phyloP scores from a whole-genome alignment of 2,888 invertebrate genomes.

The Athetis lepigone region DNA sequence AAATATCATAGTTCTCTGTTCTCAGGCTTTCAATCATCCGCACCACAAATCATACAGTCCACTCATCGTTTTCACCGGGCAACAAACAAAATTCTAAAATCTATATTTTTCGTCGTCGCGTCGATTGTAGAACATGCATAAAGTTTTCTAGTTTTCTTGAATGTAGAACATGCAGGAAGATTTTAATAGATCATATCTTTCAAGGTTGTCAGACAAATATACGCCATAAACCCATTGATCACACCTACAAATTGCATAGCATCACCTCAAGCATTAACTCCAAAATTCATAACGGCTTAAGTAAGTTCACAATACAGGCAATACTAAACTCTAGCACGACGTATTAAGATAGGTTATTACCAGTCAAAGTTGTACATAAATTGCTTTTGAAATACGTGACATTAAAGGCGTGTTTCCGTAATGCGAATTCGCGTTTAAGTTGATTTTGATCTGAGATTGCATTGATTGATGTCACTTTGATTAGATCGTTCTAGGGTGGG shows the following conservation, averaged over 20 bases:
- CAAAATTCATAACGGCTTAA: conserved; percentile 18
- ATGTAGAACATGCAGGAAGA: too few relatives aligned
- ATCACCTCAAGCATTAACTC: conserved; percentile 35
- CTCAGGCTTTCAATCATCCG: too few relatives aligned
- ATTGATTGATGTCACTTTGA: conserved; percentile 41
- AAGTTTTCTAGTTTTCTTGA: too few relatives aligned
- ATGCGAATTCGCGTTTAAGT: conserved; percentile 20
- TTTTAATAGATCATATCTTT: too few relatives aligned
- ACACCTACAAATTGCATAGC: conserved; percentile 59
- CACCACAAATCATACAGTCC: too few relatives aligned
- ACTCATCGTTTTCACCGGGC: too few relatives aligned
- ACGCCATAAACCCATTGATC: conserved; percentile 47
- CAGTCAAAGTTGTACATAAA: not conserved
- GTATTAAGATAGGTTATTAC: not conserved
- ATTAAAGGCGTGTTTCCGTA: conserved; percentile 33
- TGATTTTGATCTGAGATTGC: conserved; percentile 39
- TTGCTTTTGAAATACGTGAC: not conserved
- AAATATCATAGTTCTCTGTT: too few relatives aligned
- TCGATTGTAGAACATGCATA: too few relatives aligned
- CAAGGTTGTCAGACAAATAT: conserved; percentile 15
- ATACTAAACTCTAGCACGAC: conserved; percentile 7
- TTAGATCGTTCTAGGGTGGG: not conserved
- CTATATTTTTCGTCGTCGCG: too few relatives aligned
- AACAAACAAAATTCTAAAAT: too few relatives aligned
- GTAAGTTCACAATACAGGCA: not conserved